These are phyloP conservation scores for Heterochromis multidens DNA, from an alignment of 2,113 vertebrate genomes.

Conservation along the genomic window DNA sequence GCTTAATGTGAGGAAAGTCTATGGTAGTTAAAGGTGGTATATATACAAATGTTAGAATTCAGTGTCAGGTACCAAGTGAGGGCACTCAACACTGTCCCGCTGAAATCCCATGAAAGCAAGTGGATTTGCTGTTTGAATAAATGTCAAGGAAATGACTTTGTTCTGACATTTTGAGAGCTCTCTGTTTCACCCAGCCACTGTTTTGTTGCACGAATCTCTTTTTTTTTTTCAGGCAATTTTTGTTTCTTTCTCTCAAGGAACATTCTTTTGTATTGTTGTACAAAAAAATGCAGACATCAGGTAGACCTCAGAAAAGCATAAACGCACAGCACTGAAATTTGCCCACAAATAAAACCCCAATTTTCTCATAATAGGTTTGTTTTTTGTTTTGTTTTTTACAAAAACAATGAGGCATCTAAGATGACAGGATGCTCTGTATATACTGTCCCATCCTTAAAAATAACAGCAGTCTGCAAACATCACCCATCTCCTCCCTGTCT, in stretches of 20 bases:
- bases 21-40: background rate
- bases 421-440: conserved; percentile 4
- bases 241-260: background rate
- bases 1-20: background rate
- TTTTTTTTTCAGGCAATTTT: background rate
- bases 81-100: background rate
- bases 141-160: conserved; percentile 29
- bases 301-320: background rate
- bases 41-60: background rate
- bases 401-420: background rate
- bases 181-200: background rate
- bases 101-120: conserved; percentile 9
- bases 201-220: background rate
- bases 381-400: background rate
- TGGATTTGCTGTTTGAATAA: conserved; percentile 25
- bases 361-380: background rate
- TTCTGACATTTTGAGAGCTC: conserved; percentile 37
- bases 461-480: background rate
- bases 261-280: conserved; percentile 6
- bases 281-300: background rate
- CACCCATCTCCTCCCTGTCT: conserved; percentile 4
- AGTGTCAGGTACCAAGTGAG: background rate
- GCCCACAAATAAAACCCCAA: background rate
- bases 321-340: background rate
- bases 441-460: background rate